Evolutionary conservation across 2,797 vertebrate species (phyloP), one percentile per base, ranked within the genome.

Genomic region (Apogon talboti): DNA sequence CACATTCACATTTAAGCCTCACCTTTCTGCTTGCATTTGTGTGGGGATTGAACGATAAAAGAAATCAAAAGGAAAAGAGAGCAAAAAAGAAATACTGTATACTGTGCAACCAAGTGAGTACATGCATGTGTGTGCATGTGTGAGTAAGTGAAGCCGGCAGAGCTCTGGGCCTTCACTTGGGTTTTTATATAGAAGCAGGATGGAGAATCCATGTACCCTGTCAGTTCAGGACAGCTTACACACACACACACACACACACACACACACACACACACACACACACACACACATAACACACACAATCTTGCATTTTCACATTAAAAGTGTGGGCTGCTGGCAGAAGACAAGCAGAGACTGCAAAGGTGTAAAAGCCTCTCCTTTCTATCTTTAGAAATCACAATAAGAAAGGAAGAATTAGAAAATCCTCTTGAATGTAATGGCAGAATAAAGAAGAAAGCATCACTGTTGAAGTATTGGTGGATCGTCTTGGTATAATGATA

Each of bases 191-290:
- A 75, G 60, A 46, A 64, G 74, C 58, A 68, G 72, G 65, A 92
- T 91, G 86, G 89, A 89, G 75, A 92, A 87, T 80, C 76, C 84
- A 64, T 91, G 89, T 91, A 78, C n/a, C 54, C 74, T 86, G 87
- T 89, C 89, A 87, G 68, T 62, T 51, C 42, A 41, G 68, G 64
- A 84, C 56, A 53, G 28, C 52, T 37, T 64, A 30, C 53, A 62
- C 19, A 33, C 4, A 28, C 24, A 47, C 40, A 60, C 58, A 65
- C 46, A 70, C 53, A 62, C 35, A 43, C 48, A 35, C 44, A 44
- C 58, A 30, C 53, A 62, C 19, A 33, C 4, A 28, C 24, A 47
- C 40, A 60, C 58, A 65, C 46, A 30, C 53, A 62, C 19, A 33
- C 4, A 28, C 24, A 47, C 40, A 60, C 58, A 65, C 46, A n/a